Base-by-base conservation (phyloP, 2,113 vertebrate genomes). In the cat (Felis catus) region DNA sequence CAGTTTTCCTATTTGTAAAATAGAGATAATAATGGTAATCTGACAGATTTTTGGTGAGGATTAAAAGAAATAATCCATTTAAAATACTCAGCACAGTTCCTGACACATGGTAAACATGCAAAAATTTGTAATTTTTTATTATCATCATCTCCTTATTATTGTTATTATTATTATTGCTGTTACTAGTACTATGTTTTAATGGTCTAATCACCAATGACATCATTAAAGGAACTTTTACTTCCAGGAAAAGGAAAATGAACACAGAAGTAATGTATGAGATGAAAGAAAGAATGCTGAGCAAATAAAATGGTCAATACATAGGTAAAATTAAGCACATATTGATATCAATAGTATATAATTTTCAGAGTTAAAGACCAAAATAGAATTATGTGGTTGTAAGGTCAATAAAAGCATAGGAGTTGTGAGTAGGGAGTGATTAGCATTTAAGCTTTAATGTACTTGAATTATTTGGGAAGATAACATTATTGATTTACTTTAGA, bases 401-500 rank as follows among this genome's bases (percentile, higher is more conserved):
- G 16, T 89, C 73, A 84, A 92, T 76, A 92, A 85, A 94, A 65
- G 25, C 19, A 39, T n/a, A 84, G 14, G 45, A 92, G 31, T 80
- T 94, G 5, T 92, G 23, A 94, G 23, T 65, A 81, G 45, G 41
- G 16, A 63, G n/a, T 89, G 27, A 80, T 61, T 89, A 48, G 16
- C 48, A 83, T 87, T 94, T 82, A 78, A n/a, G 71, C 70, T 96
- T 85, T 83, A 93, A 95, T 74, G 31, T 79, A 39, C 16, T 84
- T 93, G 3, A 41, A 53, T 89, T 92, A 89, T 91, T 73, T 83
- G 39, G 39, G 31, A 78, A 86, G 48, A 81, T 51, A 96, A 90
- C 41, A 88, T 82, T 93, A 92, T 61, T 90, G n/a, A 86, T 91
- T 90, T 82, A 90, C 48, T 97, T 95, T 82, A 86, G 11, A 65